Conservation (phyloP, 92 coral and sea anemone species). For the Blastomussa wellsi region DNA sequence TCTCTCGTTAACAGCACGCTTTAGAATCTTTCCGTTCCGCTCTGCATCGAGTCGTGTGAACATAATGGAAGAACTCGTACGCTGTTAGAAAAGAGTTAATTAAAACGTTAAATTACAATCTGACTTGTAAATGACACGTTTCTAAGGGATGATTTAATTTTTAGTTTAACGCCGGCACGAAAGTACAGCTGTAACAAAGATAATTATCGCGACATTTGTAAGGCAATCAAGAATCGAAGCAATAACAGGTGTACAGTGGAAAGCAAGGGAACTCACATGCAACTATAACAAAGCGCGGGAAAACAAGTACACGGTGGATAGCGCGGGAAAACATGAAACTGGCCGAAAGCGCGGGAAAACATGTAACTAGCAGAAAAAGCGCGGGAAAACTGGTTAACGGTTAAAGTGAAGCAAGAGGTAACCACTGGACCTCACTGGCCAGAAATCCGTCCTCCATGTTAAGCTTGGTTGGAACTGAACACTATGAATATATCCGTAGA, state of each 20-base stretch:
- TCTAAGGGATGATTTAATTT: not conserved
- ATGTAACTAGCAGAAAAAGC: not conserved
- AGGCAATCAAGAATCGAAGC: not conserved
- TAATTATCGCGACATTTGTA: not conserved
- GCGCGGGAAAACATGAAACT: not conserved
- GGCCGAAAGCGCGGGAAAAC: not conserved
- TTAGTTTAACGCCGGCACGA: too few relatives aligned
- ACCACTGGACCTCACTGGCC: not conserved
- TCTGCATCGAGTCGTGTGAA: constrained; percentile 96
- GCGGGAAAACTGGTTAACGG: not conserved
- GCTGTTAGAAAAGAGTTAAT: constrained; percentile 50
- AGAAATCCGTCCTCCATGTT: not conserved
- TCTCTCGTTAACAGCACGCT: constrained; percentile 87
- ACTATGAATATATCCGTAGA: not conserved
- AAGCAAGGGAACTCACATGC: not conserved
- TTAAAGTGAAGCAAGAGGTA: not conserved
- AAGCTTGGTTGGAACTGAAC: not conserved
- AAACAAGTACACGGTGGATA: not conserved
- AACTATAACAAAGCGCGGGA: not conserved
- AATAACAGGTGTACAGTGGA: not conserved
- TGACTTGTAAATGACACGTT: not conserved
- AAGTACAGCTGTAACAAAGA: not conserved
- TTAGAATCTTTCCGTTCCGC: constrained; percentile 88
- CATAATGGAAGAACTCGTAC: constrained; percentile 87
- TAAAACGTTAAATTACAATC: not conserved